Evolutionary conservation across 2,888 invertebrate genomes (phyloP).

Genomic region (Eupeodes luniger): DNA sequence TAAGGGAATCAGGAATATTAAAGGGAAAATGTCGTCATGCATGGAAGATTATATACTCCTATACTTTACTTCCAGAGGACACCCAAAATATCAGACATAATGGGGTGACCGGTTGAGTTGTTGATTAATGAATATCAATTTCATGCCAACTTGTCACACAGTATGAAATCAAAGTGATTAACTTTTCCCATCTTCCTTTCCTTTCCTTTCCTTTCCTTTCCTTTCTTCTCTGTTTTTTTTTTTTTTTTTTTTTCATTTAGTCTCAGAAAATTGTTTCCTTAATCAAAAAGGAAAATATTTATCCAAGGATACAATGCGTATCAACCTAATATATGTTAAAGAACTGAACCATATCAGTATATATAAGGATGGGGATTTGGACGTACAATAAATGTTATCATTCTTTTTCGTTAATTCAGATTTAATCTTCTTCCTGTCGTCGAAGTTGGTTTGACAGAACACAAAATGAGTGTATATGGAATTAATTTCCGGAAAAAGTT

Average conservation of each 20-base stretch:
- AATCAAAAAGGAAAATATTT: slow-evolving; percentile 14
- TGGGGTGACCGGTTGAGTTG: background rate
- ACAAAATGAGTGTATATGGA: too few relatives aligned
- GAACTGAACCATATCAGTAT: background rate
- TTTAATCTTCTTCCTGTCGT: too few relatives aligned
- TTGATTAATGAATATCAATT: slow-evolving; percentile 18
- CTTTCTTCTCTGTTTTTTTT: too few relatives aligned
- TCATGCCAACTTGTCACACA: slow-evolving; percentile 16
- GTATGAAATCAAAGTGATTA: slow-evolving; percentile 20
- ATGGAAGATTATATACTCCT: background rate
- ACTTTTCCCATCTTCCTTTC: background rate
- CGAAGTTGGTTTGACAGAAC: too few relatives aligned
- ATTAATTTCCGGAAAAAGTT: too few relatives aligned
- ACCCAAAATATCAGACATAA: background rate
- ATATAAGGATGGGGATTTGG: background rate
- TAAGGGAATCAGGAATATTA: background rate
- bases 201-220: background rate
- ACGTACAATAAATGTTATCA: too few relatives aligned
- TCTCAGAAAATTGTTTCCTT: slow-evolving; percentile 10
- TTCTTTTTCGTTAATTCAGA: too few relatives aligned
- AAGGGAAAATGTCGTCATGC: background rate
- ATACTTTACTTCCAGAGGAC: too few relatives aligned
- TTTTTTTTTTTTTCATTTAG: background rate
- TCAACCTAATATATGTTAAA: background rate
- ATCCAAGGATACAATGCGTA: background rate